phyloP scores from a whole-genome alignment of 2,888 invertebrate genomes.

The Odontothrips loti region DNA sequence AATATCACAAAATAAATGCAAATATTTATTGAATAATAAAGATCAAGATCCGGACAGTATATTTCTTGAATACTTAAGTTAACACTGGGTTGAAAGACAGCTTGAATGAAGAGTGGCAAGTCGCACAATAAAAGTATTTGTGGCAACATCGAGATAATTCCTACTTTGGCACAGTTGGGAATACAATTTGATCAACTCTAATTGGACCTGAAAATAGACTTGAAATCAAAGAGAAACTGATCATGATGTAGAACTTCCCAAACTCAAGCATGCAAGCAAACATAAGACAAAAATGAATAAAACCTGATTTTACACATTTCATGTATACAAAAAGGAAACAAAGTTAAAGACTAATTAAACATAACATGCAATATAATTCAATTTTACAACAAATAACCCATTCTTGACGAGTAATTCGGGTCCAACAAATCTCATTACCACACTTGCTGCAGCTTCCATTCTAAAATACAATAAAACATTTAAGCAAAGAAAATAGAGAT shows the following conservation, averaged over 20 bases:
- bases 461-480: too few relatives aligned
- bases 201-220: too few relatives aligned
- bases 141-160: not conserved
- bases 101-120: too few relatives aligned
- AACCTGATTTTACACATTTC: too few relatives aligned
- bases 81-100: not conserved
- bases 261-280: too few relatives aligned
- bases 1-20: constrained; percentile 23
- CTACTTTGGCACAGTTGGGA: not conserved
- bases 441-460: too few relatives aligned
- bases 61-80: not conserved
- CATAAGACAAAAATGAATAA: too few relatives aligned
- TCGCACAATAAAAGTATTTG: not conserved
- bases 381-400: not conserved
- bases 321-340: not conserved
- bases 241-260: too few relatives aligned
- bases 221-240: not conserved
- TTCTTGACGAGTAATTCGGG: too few relatives aligned
- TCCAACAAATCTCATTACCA: too few relatives aligned
- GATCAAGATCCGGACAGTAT: not conserved
- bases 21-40: not conserved
- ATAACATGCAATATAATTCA: constrained; percentile 20
- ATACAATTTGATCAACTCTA: too few relatives aligned
- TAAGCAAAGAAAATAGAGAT: too few relatives aligned
- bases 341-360: not conserved